Evolutionary conservation across 2,797 vertebrate species (phyloP).

Genomic region (Sorex maritimensis): DNA sequence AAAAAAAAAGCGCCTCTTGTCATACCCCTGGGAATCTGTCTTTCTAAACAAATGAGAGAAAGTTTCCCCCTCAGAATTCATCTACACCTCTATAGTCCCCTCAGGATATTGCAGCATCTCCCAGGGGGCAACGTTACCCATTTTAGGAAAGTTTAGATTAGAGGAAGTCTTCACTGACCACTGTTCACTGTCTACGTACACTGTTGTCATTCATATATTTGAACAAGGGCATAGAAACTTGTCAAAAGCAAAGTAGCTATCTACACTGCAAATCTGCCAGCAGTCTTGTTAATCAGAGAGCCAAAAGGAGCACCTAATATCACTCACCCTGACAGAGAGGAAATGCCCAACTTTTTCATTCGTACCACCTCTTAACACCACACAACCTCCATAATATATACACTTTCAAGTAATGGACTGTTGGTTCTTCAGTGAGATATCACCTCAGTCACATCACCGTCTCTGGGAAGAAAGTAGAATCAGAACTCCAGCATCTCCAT

Average conservation of each 20-base stretch:
- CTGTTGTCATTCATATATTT: background rate
- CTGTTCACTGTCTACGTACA: no score
- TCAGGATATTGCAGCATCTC: no score
- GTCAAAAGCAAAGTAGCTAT: background rate
- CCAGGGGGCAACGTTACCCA: no score
- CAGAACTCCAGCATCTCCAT: background rate
- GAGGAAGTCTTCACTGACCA: no score
- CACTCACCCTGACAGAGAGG: background rate
- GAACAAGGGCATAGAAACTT: conserved; percentile 12
- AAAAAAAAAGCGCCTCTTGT: no score
- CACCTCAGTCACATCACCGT: background rate
- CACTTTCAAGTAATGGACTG: conserved; percentile 1
- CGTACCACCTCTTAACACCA: background rate
- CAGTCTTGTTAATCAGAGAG: background rate
- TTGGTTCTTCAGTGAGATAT: background rate
- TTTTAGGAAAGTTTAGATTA: no score
- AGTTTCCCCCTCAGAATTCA: no score
- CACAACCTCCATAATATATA: background rate
- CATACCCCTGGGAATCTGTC: no score
- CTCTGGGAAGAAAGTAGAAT: background rate
- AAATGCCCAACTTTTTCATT: conserved; percentile 47
- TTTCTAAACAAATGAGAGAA: no score
- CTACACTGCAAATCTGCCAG: background rate
- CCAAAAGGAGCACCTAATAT: background rate
- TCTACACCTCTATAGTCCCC: no score